Base-by-base conservation (phyloP, 92 coral and sea anemone species). In the Muricea muricata region DNA sequence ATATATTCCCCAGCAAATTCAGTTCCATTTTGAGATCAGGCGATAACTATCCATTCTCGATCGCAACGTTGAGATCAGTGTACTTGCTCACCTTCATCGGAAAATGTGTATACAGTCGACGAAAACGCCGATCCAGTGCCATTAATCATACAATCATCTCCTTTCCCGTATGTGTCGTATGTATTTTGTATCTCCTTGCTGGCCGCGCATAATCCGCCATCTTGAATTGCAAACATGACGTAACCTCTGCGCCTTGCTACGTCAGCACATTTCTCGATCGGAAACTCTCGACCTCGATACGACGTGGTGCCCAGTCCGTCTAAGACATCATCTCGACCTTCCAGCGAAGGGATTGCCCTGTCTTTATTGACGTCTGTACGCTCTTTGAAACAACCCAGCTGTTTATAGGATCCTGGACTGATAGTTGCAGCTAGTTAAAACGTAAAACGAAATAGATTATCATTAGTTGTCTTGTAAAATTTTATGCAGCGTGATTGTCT, bases 191-290 rank as follows among this genome's bases (percentile, higher is more conserved):
- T 70, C 26, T 70, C 76, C 18, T 70, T 70, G 39, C 76, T 70
- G 31, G 48, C 21, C 39, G 76, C 76, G 39, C 76, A 70, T 4
- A 70, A 54, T 17, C 76, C 76, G 28, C 76, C 76, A 70, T 70
- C 76, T 70, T 70, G 76, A 33, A 70, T 70, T 70, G 76, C 76
- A 21, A 70, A 70, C 76, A 70, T 70, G 24, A 70, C 76, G 50
- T 70, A 35, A 18, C 76, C 76, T 37, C 76, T 18, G 2, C 76
- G 48, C 15, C 28, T 37, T n/a, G 50, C 55, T 3, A 33, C 76
- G 26, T 70, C 76, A 34, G 76, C 76, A 70, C 76, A 70, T 70
- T 70, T 70, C 76, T 70, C 76, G 54, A 70, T 70, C n/a, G 76
- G 55, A 70, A 70, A 42, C 15, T 70, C 76, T 9, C 76, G 28